Conservation (phyloP, 1,140 invertebrate species). For the Sarcophaga bullata region DNA sequence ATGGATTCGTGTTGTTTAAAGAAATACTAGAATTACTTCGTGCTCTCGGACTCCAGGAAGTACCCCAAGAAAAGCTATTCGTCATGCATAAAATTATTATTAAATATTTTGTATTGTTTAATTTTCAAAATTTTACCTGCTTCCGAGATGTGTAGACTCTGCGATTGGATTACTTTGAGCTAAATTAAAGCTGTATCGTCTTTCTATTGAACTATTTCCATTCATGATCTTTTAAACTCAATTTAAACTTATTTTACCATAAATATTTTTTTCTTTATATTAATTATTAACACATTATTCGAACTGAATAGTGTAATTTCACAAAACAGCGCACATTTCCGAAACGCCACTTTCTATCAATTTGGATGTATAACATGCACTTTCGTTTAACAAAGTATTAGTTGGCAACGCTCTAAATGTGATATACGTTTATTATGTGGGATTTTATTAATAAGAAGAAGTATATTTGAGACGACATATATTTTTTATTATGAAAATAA, state of each 20-base stretch:
- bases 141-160: constrained; percentile 58
- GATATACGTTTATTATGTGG: too few relatives aligned
- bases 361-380: too few relatives aligned
- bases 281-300: neutral
- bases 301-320: neutral
- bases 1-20: neutral
- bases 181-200: constrained; percentile 53
- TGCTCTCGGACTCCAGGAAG: constrained; percentile 38
- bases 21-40: constrained; percentile 48
- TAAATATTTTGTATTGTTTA: neutral
- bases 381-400: too few relatives aligned
- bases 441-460: too few relatives aligned
- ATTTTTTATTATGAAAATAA: too few relatives aligned
- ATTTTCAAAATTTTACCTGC: constrained; percentile 39
- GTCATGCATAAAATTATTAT: neutral
- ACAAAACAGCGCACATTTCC: neutral
- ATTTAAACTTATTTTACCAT: neutral
- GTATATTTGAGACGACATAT: too few relatives aligned
- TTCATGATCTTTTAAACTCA: neutral
- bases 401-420: too few relatives aligned
- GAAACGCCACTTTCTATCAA: constrained; percentile 2
- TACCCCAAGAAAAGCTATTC: neutral
- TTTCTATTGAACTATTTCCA: constrained; percentile 48
- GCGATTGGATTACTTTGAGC: constrained; percentile 55
- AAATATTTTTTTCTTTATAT: constrained; percentile 15